Evolutionary conservation across 2,888 invertebrate species (phyloP), one percentile per base, ranked within the genome.

Genomic region (Laspeyria flexula): DNA sequence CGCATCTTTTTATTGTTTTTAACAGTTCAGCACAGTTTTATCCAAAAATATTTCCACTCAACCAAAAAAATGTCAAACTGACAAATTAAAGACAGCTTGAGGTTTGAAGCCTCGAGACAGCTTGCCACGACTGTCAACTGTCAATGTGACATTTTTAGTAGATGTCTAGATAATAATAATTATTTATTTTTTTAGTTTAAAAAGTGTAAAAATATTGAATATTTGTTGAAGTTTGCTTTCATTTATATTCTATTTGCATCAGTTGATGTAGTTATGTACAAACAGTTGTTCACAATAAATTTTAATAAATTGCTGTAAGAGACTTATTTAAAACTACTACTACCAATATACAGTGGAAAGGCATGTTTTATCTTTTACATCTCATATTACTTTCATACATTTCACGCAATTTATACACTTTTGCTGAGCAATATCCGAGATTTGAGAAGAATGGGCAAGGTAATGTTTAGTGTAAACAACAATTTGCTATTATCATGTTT

Each of bases 331-430:
- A 18, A 2, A 34, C 10, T 33, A 40, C 7, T 6, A 33, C 18
- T 12, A 49, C 10, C 7, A n/a, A n/a, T 25, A 6, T 7, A 25
- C n/a, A 53, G 15, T 40, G 46, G 23, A 58, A 73, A 83, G 85
- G 85, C 65, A 88, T 88, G 88, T 75, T 82, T 77, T 72, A 71
- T 71, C 63, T 78, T 59, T 71, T 81, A 53, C 47, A 60, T 60
- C 43, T 75, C 43, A 55, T 81, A 71, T 41, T 84, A 47, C 33
- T 84, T 56, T 68, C 71, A 37, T 77, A 65, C 59, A 54, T 65
- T 55, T 65, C 70, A 27, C 51, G 51, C 53, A 74, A 61, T 54
- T 54, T 69, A 38, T 65, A 58, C 47, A 69, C 59, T 15, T 49
- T 64, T 48, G 79, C 81, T 39, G 79, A 84, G 29, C 63, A 75